phyloP scores from a whole-genome alignment of 2,113 vertebrate genomes.

The Pteruthius melanotis region DNA sequence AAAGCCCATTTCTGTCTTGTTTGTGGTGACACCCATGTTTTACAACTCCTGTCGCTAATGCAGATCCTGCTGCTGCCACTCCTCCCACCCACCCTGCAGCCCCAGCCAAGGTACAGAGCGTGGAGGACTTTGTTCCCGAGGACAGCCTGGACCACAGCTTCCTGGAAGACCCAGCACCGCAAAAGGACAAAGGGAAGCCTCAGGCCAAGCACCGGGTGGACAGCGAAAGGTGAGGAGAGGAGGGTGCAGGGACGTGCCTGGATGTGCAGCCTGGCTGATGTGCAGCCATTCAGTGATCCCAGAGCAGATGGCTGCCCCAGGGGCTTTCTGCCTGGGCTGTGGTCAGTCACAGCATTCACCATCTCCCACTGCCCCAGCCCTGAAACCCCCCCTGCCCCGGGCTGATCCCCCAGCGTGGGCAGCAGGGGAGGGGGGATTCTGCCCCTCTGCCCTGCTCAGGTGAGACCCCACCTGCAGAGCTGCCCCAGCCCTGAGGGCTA shows the following conservation, averaged over 20 bases:
- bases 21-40: neutral
- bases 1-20: neutral
- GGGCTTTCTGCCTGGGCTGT: neutral
- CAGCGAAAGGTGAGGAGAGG: constrained; percentile 84
- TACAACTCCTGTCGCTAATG: neutral
- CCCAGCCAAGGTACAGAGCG: constrained; percentile 73
- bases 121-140: constrained; percentile 93
- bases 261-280: neutral
- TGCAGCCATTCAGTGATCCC: neutral
- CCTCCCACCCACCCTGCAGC: constrained; percentile 6
- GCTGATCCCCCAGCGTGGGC: rapidly evolving
- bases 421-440: neutral
- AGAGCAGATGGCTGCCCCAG: neutral
- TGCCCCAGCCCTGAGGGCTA: neutral
- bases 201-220: constrained; percentile 51
- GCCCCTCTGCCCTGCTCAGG: neutral
- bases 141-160: constrained; percentile 89
- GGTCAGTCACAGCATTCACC: rapidly evolving
- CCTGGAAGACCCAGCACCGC: constrained; percentile 78
- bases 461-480: neutral
- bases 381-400: rapidly evolving
- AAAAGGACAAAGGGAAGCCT: constrained; percentile 45
- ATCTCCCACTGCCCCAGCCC: neutral
- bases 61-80: constrained; percentile 42
- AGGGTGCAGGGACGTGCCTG: neutral